Base-by-base conservation (phyloP, 53 echinoderm and acorn worm species). In the Holothuria leucospilota region DNA sequence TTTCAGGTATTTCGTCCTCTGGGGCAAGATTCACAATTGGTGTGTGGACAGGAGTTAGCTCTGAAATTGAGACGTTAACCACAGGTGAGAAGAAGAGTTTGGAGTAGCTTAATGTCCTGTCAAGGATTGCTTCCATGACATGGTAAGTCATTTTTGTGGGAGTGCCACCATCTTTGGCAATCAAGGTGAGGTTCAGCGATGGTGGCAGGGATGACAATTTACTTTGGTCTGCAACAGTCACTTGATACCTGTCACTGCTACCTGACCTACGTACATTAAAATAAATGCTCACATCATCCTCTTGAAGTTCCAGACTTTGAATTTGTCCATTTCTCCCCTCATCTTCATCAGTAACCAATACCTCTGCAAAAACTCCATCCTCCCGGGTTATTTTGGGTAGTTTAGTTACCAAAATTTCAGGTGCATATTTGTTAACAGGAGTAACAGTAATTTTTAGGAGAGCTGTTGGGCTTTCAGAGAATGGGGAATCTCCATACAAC, bases 341-440 rank as follows among this genome's bases (percentile, higher is more conserved):
- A 60, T 98, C 98, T 75, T 91, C 88, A 82, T 98, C 98, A 28
- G 78, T 88, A 46, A 98, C 98, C 4, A 74, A 81, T 68, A 98
- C 77, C 29, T 93, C 90, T 64, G 98, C 98, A 85, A 91, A 95
- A 15, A 92, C 91, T 11, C 86, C 86, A 64, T 93, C 91, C n/a
- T 82, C 88, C 26, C 84, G 73, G 18, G 90, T 90, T 9, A 98
- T 42, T 51, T 90, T 91, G 68, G 91, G 88, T 51, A 91, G 91
- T 46, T 88, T 93, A 25, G 90, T 91, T 42, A 95, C 86, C 0
- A 66, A 27, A 62, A 98, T 90, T 53, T 81, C 85, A 2, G 98
- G 98, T 20, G 91, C 77, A 89, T 91, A 90, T 79, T 86, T 93
- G 88, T 98, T 98, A 26, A 98, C 95, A 62, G 95, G 86, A 30